Percentiles rank a stretch among this genome's conserved stretches.
These are phyloP conservation scores for Drosophila prolongata DNA, from an alignment of 2,888 invertebrate species.

Conservation along the genomic window DNA sequence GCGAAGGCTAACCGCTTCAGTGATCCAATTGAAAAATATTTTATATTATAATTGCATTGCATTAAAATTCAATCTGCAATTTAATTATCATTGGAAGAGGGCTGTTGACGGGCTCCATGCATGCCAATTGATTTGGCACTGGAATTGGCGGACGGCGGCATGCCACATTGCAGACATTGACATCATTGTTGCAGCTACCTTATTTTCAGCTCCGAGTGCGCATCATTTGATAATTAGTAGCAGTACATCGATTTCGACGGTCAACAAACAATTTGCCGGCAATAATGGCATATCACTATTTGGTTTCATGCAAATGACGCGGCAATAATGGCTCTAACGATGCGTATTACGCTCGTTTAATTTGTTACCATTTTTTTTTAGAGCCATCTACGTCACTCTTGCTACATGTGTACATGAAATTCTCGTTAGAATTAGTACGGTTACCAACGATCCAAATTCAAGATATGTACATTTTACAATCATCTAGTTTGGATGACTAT, in stretches of 20 bases:
- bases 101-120: conserved; percentile 18
- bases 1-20: conserved; percentile 29
- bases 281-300: conserved; percentile 19
- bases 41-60: conserved; percentile 63
- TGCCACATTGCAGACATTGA: conserved; percentile 28
- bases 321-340: conserved; percentile 28
- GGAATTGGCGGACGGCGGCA: conserved; percentile 6
- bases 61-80: conserved; percentile 58
- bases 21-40: conserved; percentile 47
- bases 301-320: conserved; percentile 36
- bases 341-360: conserved; percentile 23
- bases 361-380: conserved; percentile 18
- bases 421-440: conserved; percentile 1
- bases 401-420: conserved; percentile 1
- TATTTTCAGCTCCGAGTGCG: conserved; percentile 13
- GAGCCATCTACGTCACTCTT: background rate
- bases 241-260: conserved; percentile 17
- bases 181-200: conserved; percentile 28
- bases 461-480: too few species aligned
- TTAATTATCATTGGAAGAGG: conserved; percentile 55
- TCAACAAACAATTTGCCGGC: conserved; percentile 11
- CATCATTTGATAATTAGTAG: conserved; percentile 61
- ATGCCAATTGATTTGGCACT: conserved; percentile 46
- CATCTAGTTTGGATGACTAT: too few species aligned
- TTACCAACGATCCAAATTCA: background rate